A percentile compares a stretch with the other conserved stretches of the same genome.
Conservation (phyloP, 1,140 invertebrate genomes). For the Hyposmocoma kahamanoa region DNA sequence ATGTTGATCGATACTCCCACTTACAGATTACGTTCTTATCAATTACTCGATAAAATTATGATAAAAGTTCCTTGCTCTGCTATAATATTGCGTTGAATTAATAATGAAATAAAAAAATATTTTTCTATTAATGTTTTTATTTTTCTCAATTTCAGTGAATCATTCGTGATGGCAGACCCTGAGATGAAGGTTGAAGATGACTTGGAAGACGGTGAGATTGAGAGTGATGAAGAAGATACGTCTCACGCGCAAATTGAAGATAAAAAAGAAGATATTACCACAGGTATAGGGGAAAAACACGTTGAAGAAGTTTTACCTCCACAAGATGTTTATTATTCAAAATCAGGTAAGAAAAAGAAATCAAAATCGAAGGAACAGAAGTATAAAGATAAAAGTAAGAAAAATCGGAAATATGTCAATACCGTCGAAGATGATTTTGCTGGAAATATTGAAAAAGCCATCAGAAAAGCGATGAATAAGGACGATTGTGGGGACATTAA, state of each 20-base stretch:
- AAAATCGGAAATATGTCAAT: constrained; percentile 50
- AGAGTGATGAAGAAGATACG: constrained; percentile 74
- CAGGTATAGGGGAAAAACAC: constrained; percentile 27
- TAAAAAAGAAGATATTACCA: constrained; percentile 34
- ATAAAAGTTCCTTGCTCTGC: too few relatives aligned
- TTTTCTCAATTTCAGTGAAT: constrained; percentile 56
- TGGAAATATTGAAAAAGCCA: constrained; percentile 83
- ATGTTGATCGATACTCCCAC: too few relatives aligned
- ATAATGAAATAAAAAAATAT: too few relatives aligned
- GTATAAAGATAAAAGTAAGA: constrained; percentile 59
- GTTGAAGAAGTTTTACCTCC: constrained; percentile 35
- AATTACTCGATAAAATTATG: too few relatives aligned
- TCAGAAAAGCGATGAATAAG: constrained; percentile 79
- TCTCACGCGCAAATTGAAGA: constrained; percentile 36
- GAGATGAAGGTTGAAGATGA: constrained; percentile 66
- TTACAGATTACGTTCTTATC: too few relatives aligned
- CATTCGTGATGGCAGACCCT: constrained; percentile 51
- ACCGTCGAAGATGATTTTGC: constrained; percentile 81
- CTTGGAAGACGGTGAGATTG: constrained; percentile 77
- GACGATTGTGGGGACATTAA: constrained; percentile 71
- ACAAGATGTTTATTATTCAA: constrained; percentile 48
- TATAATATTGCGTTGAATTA: too few relatives aligned
- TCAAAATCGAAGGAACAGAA: constrained; percentile 62
- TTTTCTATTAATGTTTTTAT: constrained; percentile 10
- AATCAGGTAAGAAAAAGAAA: constrained; percentile 71